Conservation (phyloP, 2,113 vertebrate species). For the Pleuronectes platessa region DNA sequence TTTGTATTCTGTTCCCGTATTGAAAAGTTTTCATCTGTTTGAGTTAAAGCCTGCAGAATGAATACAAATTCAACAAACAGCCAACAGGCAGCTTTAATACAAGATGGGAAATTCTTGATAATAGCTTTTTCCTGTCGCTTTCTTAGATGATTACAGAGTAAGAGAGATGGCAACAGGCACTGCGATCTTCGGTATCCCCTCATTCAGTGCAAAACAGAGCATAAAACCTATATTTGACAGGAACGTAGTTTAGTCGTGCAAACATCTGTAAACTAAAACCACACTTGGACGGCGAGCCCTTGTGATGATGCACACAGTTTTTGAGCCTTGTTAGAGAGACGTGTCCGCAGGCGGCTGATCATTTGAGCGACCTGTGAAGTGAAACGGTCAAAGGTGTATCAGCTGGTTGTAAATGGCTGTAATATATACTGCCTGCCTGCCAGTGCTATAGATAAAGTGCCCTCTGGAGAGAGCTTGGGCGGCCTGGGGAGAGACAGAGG, state of each 20-base stretch:
- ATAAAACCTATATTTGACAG: background rate
- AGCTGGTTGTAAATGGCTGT: constrained; percentile 59
- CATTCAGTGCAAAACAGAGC: background rate
- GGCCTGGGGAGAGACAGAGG: constrained; percentile 22
- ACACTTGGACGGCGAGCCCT: background rate
- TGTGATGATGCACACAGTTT: constrained; percentile 39
- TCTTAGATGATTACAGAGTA: background rate
- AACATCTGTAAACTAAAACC: constrained; percentile 30
- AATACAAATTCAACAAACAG: background rate
- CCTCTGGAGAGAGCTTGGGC: constrained; percentile 39
- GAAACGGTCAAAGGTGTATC: constrained; percentile 65
- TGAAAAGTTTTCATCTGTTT: background rate
- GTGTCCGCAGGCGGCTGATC: constrained; percentile 41
- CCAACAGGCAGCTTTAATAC: background rate
- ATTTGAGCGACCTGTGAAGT: constrained; percentile 48
- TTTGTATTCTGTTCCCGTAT: background rate
- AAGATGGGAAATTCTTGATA: background rate
- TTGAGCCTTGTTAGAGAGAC: constrained; percentile 31
- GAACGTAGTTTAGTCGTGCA: constrained; percentile 9
- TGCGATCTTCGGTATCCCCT: background rate
- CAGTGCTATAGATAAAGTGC: constrained; percentile 60
- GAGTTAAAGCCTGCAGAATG: background rate
- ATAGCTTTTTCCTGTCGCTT: background rate
- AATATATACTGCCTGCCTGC: constrained; percentile 52
- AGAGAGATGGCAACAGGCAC: background rate